These are phyloP conservation scores for Melanotaenia boesemani DNA, from an alignment of 2,797 vertebrate genomes.

Conservation along the genomic window DNA sequence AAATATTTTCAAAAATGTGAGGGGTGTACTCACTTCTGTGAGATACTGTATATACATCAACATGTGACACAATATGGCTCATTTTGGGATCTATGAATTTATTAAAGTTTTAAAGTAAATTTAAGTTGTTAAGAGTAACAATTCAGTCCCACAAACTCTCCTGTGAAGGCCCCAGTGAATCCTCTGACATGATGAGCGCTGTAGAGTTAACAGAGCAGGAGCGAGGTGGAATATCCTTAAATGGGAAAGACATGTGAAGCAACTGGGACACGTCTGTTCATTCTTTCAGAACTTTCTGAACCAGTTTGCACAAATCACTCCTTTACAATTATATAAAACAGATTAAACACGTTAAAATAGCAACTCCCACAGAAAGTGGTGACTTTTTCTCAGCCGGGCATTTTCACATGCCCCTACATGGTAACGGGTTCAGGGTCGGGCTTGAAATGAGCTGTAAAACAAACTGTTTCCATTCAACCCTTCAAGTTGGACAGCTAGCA, in stretches of 20 bases:
- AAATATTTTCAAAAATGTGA: too few relatives aligned
- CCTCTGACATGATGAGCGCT: slow-evolving; percentile 17
- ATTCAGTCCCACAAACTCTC: too few relatives aligned
- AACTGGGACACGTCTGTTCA: neutral
- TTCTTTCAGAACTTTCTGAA: neutral
- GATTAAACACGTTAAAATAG: neutral
- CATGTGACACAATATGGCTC: too few relatives aligned
- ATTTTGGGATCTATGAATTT: too few relatives aligned
- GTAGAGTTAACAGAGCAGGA: slow-evolving; percentile 6
- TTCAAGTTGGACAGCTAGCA: neutral
- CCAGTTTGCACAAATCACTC: neutral
- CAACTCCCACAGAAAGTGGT: neutral
- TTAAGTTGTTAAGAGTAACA: too few relatives aligned
- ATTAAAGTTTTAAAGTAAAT: too few relatives aligned
- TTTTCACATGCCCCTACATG: slow-evolving; percentile 46
- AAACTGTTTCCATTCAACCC: slow-evolving; percentile 7
- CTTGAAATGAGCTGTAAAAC: slow-evolving; percentile 8
- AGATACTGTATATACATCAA: too few relatives aligned
- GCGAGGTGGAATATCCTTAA: slow-evolving; percentile 30
- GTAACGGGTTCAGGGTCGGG: neutral
- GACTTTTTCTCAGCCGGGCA: neutral
- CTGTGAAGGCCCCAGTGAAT: slow-evolving; percentile 3
- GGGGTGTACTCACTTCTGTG: too few relatives aligned
- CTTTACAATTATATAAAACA: neutral
- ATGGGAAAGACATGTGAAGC: slow-evolving; percentile 35